Base-by-base conservation (phyloP, 2,797 vertebrate species). In the Capromys pilorides region DNA sequence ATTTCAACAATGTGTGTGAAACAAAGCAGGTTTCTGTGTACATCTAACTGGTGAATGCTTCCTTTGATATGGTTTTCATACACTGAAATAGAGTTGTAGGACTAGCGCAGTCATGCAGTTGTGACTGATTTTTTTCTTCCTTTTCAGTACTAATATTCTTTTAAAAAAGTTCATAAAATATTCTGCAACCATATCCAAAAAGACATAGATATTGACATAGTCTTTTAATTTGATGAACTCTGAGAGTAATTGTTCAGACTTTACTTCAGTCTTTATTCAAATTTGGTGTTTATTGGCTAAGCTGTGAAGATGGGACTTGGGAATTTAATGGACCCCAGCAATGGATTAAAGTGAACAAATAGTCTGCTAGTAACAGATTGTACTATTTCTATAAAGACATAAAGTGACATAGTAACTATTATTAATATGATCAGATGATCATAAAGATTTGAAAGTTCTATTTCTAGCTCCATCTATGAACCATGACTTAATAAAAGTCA, bases 21-120 rank as follows among this genome's bases (percentile, higher is more conserved):
- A 97, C 95, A 96, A 96, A 94, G 80, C 59, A 90, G 57, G 91
- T 41, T 96, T 96, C 92, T 97, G 71, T 97, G 28, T 28, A 83
- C 39, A 31, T 85, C 66, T 95, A 89, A 91, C 7, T 94, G 86
- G 86, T 89, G 73, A 90, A 82, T 86, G 33, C 28, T 73, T 36
- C 79, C 80, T 96, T 94, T 91, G 88, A 92, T 96, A 95, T 57
- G 59, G 5, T 88, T 79, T 89, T 92, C 54, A 93, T 81, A 36
- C 5, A 84, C 64, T 75, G 94, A 39, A 94, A 96, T 84, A 59
- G 59, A 33, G 31, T 83, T 73, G 78, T 73, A 67, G 73, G 59
- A 24, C 16, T 93, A 93, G 22, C 80, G 90, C 83, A 88, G 14
- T 93, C 75, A 93, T 28, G 19, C 39, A 88, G 31, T 91, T 93